These are phyloP conservation scores for Spongilla lacustris DNA, from an alignment of 37 sponge, comb jelly and placozoan genomes.

Conservation along the genomic window DNA sequence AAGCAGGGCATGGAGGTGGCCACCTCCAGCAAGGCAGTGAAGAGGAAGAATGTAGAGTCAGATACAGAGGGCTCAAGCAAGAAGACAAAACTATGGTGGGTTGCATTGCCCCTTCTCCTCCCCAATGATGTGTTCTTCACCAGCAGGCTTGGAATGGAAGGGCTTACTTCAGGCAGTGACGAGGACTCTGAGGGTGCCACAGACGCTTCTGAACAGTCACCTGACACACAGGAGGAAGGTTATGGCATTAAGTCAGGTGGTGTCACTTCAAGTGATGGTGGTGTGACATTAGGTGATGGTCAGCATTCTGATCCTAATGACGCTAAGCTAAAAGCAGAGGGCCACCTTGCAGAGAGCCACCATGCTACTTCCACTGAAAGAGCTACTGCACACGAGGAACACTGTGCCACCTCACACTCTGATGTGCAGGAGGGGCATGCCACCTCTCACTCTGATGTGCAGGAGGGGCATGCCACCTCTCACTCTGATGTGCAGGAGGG, in stretches of 20 bases:
- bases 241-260: background rate
- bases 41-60: constrained; percentile 2
- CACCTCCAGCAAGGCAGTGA: background rate
- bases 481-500: too few species aligned
- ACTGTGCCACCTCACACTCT: too few species aligned
- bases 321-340: background rate
- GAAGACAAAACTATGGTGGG: constrained; percentile 42
- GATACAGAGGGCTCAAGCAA: constrained; percentile 9
- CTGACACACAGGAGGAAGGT: background rate
- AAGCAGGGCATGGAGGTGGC: constrained; percentile 68
- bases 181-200: background rate
- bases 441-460: background rate
- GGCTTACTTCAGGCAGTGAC: background rate
- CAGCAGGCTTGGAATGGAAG: background rate
- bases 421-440: background rate
- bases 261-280: background rate
- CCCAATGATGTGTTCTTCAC: background rate
- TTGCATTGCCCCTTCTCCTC: background rate
- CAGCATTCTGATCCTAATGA: background rate
- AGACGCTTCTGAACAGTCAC: background rate
- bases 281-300: background rate
- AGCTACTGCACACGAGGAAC: background rate
- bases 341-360: background rate
- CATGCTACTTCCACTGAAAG: background rate
- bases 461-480: background rate